Base-by-base conservation (phyloP, 2,113 vertebrate genomes). In the Grammomys dolichurus region DNA sequence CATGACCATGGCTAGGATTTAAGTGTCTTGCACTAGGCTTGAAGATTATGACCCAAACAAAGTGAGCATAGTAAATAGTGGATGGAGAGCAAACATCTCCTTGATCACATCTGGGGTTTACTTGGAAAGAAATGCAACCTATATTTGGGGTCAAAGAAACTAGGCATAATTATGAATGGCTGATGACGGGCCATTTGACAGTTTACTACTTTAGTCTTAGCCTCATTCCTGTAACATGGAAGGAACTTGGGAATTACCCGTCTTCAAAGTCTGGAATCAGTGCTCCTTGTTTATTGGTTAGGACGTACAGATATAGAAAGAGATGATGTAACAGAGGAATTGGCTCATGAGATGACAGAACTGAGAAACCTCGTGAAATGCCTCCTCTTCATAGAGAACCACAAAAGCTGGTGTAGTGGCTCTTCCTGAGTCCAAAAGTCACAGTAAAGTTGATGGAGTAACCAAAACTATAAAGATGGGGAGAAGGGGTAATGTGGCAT, bases 401-500 rank as follows among this genome's bases (percentile, higher is more conserved):
- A 76, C 82, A 58, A 56, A 81, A 82, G 17, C 24, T 33, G 75
- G 24, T 26, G 14, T 17, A 40, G 24, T 82, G 31, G 54, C n/a
- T 76, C 33, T 76, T 82, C 67, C 92, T 91, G 33, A 58, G 14
- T 76, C n/a, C 40, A 60, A 54, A 80, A 20, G 8, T 46, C 33
- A 24, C 46, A 78, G 65, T 31, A 63, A 11, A 90, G 70, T 19
- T 7, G 9, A 36, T 51, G 48, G 36, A 13, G 17, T 85, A 58
- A 90, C 19, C 70, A 90, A 56, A 76, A 36, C 8, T 58, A 48
- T 56, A n/a, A 69, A 67, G 56, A 63, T 12, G 11, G 26, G 2
- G 6, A 3, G 2, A 69, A n/a, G 0, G 40, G 10, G 1, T 13
- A 14, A 40, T 26, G 40, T 76, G 46, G 20, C 19, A 1, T 14